Evolutionary conservation across 2,888 invertebrate species (phyloP), one percentile per base, ranked within the genome.

Genomic region (Acleris cristana): DNA sequence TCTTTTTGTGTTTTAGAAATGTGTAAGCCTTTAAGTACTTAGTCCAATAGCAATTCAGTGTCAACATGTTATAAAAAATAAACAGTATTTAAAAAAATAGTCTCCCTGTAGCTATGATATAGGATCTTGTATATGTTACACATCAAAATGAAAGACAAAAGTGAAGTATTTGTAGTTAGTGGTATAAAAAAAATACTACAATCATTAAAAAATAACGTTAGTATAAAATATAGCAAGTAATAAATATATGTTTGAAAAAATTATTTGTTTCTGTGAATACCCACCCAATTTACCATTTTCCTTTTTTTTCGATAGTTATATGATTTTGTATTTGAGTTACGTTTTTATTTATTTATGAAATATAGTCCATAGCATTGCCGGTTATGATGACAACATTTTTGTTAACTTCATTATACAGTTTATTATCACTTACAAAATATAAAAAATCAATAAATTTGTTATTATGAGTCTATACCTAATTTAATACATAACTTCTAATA

Each of bases 91-190:
- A 57, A 58, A 56, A 58, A 61, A 69, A 61, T 67, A 67, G 60
- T 59, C 12, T 18, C 53, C 62, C 34, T 54, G 56, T 67, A 67
- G 67, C 58, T 30, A 40, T 54, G 23, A 23, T 51, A 61, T 67
- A 66, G 52, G 49, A 48, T 64, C 58, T 66, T 69, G 68, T 64
- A 72, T 75, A 76, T 76, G 70, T 76, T 70, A 71, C 70, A 73
- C 70, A 70, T 64, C 63, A 73, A 73, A 74, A 87, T 90, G 91
- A 91, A 92, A 91, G 92, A 92, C 92, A 84, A 90, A 87, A 91
- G 91, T 91, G 92, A 91, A 89, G 87, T 85, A 85, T 80, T 67
- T 77, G 82, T 90, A 91, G 88, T 76, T 83, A 78, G 80, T 75
- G 67, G 72, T 74, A 78, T 64, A 69, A 64, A 60, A 64, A 60